Percentiles rank a stretch among this genome's conserved stretches.
Evolutionary conservation across 1,140 invertebrate species (phyloP).

Genomic region (Scaptomyza montana): DNA sequence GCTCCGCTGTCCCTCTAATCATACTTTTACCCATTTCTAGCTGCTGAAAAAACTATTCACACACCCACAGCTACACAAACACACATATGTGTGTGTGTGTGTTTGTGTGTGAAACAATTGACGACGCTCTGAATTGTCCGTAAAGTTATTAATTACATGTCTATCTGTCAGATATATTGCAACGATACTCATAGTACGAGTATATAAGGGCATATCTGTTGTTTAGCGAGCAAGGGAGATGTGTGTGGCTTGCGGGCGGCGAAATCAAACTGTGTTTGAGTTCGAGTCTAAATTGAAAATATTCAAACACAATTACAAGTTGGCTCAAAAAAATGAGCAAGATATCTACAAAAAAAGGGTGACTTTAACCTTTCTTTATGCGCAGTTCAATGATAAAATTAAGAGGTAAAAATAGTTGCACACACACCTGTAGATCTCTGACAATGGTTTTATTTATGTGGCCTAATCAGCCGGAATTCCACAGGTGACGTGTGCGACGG

Average conservation of each 20-base stretch:
- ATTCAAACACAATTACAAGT: conserved; percentile 76
- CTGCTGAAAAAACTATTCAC: conserved; percentile 69
- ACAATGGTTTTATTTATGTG: conserved; percentile 30
- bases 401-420: conserved; percentile 57
- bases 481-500: background rate
- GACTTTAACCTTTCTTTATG: conserved; percentile 33
- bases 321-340: conserved; percentile 19
- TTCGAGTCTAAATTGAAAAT: conserved; percentile 64
- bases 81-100: too few relatives aligned
- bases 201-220: background rate
- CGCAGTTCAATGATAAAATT: conserved; percentile 63
- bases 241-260: too few relatives aligned
- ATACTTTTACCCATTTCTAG: conserved; percentile 53
- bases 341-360: too few relatives aligned
- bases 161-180: conserved; percentile 30
- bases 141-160: conserved; percentile 72
- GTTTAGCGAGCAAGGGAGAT: conserved; percentile 1
- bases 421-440: conserved; percentile 5
- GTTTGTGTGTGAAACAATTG: conserved; percentile 5
- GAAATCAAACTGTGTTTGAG: conserved; percentile 48
- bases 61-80: conserved; percentile 26
- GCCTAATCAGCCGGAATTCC: conserved; percentile 15
- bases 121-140: conserved; percentile 48
- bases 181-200: background rate
- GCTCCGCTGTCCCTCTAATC: conserved; percentile 23